Evolutionary conservation across 2,797 vertebrate species (phyloP), one percentile per base, ranked within the genome.

Genomic region (Phyllotis vaccarum): DNA sequence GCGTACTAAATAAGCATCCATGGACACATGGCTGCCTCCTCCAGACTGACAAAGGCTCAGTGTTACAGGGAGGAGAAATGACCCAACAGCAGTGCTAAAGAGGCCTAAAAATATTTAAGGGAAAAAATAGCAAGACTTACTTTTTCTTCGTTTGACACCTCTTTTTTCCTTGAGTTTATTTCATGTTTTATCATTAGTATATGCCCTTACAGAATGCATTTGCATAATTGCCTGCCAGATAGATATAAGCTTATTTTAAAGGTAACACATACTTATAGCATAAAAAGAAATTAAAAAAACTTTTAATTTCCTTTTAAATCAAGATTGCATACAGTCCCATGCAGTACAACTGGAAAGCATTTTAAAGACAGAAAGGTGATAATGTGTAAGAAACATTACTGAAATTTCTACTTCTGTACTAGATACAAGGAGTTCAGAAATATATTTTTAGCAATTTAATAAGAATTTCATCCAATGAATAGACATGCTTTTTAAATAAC

Each of bases 51-150:
- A 74, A 72, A 75, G 27, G 86, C 96, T 89, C 58, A 83, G 94
- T 83, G 96, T 72, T 46, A 72, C 2, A 92, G 87, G 80, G 97
- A 83, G 96, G 96, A 95, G 68, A 96, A 94, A 52, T 27, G 54
- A 96, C 92, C 93, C 12, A 83, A 29, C 93, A 96, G 46, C 81
- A 87, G 68, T 86, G 95, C 86, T 58, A 85, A 97, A 97, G 94
- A 96, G 90, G 86, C 93, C 95, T 97, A 97, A 97, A 97, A 98
- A 97, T 97, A 97, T 96, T 95, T 96, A 97, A 97, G 97, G 90
- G 54, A 86, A 94, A 97, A 97, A 81, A 82, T 49, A 93, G 92
- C 81, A 93, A 97, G 95, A 92, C 91, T 76, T 93, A 96, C 94
- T 97, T 97, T 97, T 78, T 97, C 89, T 97, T 94, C 93, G 10